These are phyloP conservation scores for Pomacea maculata DNA, from an alignment of 1,140 invertebrate genomes.

Conservation along the genomic window DNA sequence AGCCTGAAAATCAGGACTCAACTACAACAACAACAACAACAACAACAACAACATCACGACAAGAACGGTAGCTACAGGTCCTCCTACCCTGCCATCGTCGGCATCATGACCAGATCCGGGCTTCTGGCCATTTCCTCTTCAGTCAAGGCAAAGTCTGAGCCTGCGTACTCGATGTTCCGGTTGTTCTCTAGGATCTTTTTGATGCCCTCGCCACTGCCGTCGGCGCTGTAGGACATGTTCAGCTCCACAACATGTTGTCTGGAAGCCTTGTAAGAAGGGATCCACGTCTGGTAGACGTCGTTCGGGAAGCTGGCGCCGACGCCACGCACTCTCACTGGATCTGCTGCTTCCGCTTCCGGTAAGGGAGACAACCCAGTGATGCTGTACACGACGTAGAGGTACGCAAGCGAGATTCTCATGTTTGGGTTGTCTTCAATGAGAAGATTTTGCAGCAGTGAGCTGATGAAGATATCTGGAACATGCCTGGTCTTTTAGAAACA, in stretches of 20 bases:
- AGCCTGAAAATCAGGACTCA: no score
- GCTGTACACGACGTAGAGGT: neutral
- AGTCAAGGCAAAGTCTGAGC: constrained; percentile 38
- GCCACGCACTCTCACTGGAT: constrained; percentile 13
- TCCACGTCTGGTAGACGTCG: constrained; percentile 33
- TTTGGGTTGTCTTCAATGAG: no score
- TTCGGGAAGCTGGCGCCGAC: constrained; percentile 35
- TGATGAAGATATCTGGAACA: no score
- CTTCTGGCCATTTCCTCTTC: constrained; percentile 6
- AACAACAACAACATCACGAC: neutral
- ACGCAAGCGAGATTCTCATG: neutral
- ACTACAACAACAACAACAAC: neutral
- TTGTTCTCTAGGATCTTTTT: constrained; percentile 25
- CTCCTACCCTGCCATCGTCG: constrained; percentile 50
- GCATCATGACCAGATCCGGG: constrained; percentile 45
- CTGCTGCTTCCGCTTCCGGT: constrained; percentile 5
- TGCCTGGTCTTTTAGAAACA: no score
- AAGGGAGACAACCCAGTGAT: neutral
- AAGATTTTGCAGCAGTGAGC: no score
- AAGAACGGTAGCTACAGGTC: no score
- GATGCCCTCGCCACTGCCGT: constrained; percentile 41
- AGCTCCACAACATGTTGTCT: constrained; percentile 20
- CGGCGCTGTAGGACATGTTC: constrained; percentile 36
- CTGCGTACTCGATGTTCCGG: constrained; percentile 40
- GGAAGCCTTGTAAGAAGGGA: constrained; percentile 21